A percentile compares a stretch with the other conserved stretches of the same genome.
Evolutionary conservation across 2,113 vertebrate species (phyloP).

Genomic region (Aspiorhynchus laticeps): DNA sequence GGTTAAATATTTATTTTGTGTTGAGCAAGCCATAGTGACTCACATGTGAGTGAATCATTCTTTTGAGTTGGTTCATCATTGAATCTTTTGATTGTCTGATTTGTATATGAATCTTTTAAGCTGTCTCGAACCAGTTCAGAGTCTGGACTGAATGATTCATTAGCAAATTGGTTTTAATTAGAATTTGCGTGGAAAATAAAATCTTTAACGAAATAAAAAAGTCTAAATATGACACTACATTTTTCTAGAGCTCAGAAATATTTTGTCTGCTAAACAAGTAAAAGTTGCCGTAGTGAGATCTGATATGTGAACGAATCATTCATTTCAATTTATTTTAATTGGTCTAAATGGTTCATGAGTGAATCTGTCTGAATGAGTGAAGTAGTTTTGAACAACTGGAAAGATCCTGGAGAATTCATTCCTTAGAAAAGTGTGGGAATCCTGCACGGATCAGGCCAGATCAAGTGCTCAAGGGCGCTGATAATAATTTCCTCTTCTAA

Average conservation of each 20-base stretch:
- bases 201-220: neutral
- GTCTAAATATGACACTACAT: neutral
- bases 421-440: conserved; percentile 6
- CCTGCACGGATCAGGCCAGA: conserved; percentile 55
- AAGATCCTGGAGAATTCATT: conserved; percentile 14
- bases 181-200: too few species aligned
- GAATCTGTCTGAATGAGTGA: neutral
- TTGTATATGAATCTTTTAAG: neutral
- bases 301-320: too few species aligned
- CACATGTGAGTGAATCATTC: neutral
- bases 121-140: neutral
- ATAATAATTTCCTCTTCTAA: conserved; percentile 83
- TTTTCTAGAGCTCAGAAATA: neutral
- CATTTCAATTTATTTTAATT: neutral
- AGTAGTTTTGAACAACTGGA: neutral
- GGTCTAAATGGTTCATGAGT: neutral
- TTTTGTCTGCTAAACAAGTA: too few species aligned
- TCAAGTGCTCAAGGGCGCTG: conserved; percentile 74
- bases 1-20: neutral
- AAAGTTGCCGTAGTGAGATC: neutral
- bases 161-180: neutral
- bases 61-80: neutral
- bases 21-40: neutral
- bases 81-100: neutral
- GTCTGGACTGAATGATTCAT: neutral